Base-by-base conservation (phyloP, 2,797 vertebrate genomes). In the Pempheris klunzingeri region DNA sequence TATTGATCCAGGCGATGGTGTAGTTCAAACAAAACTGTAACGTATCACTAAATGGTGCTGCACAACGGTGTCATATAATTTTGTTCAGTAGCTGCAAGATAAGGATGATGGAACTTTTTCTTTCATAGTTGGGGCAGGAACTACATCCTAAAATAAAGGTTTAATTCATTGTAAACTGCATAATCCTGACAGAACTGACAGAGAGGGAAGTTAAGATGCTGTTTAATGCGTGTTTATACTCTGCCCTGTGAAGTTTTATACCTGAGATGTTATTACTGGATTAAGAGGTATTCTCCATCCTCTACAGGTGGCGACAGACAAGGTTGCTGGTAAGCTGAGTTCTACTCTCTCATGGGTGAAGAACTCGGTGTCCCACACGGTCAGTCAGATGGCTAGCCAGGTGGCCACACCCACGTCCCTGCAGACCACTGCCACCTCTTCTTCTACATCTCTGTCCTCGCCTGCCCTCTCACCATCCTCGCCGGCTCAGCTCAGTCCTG, bases 271-370 rank as follows among this genome's bases (percentile, higher is more conserved):
- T 63, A 0, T 47, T 2, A 26, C 18, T 54, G 18, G 53, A 52
- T 20, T 2, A 10, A n/a, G 4, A 39, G 3, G 5, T 44, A 1
- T 50, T 52, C 49, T 84, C 64, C 64, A 18, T 66, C 84, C 13
- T 44, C 28, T 3, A 20, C 92, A 99, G 98, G 98, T 99, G 98
- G 98, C 98, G 97, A 97, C 98, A 96, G 98, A 99, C 95, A 98
- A 96, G 93, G 97, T 98, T 96, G 93, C 98, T 91, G 97, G 97
- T 80, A 99, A 97, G 95, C 95, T 99, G 96, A 99, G 97, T 96
- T 99, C 98, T 93, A 99, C 98, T 97, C 96, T 99, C 97, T 98
- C 98, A 99, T 99, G 98, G 98, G 97, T 99, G 91, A 99, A 98
- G 97, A 99, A 97, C 96, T 99, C 98, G 0, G 97, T 99, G 70